phyloP scores from a whole-genome alignment of 2,888 invertebrate species.

The Phania funesta region DNA sequence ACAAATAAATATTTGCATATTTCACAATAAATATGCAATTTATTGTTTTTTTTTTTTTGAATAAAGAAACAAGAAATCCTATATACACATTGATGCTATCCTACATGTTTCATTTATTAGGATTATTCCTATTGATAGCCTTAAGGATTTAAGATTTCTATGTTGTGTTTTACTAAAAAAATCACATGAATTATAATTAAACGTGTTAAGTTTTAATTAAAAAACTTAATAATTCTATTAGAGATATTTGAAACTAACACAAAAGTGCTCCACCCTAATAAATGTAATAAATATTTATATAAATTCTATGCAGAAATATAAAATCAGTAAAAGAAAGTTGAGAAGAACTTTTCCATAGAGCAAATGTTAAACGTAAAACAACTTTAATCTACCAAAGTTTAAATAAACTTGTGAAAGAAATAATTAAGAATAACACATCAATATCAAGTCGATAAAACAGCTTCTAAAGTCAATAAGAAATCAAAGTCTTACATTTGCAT shows the following conservation, averaged over 20 bases:
- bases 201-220: too few species aligned
- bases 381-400: conserved; percentile 32
- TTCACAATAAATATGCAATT: conserved; percentile 61
- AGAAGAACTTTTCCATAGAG: conserved; percentile 15
- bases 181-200: too few species aligned
- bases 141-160: background rate
- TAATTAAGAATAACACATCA: conserved; percentile 24
- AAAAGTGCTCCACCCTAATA: background rate
- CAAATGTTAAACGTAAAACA: conserved; percentile 42
- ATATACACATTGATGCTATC: conserved; percentile 1
- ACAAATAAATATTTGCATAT: conserved; percentile 55
- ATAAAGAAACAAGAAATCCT: conserved; percentile 2
- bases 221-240: too few species aligned
- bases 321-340: background rate
- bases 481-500: too few species aligned
- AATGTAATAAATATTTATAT: background rate
- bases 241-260: too few species aligned
- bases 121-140: background rate
- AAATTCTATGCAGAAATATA: background rate
- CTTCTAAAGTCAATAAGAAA: too few species aligned
- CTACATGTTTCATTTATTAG: background rate
- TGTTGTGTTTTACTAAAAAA: too few species aligned
- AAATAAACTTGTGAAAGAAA: conserved; percentile 34
- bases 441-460: conserved; percentile 2
- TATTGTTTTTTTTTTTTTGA: conserved; percentile 51